phyloP scores from a whole-genome alignment of 23 tunicate species.

The Botrylloides violaceus region DNA sequence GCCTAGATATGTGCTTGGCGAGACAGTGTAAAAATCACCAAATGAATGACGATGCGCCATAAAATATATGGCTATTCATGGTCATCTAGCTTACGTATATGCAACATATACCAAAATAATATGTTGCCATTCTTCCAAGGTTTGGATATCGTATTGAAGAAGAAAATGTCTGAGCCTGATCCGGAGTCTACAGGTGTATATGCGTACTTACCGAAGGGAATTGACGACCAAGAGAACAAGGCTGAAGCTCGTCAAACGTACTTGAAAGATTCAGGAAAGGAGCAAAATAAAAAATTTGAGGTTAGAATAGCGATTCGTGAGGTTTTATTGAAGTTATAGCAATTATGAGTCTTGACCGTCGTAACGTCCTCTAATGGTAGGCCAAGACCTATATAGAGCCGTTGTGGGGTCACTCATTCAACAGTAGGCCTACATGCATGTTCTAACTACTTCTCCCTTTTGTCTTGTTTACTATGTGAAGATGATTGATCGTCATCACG shows the following conservation, averaged over 20 bases:
- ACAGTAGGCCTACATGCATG: neutral
- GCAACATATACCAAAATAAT: no score
- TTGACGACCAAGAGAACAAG: slow-evolving; percentile 29
- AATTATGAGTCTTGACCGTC: no score
- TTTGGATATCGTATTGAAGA: slow-evolving; percentile 5
- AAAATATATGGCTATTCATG: no score
- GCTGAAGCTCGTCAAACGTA: slow-evolving; percentile 46
- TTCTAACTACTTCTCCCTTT: neutral
- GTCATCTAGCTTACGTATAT: no score
- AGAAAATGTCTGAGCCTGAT: slow-evolving; percentile 6
- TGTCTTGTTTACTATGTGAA: slow-evolving; percentile 2
- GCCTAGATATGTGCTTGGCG: no score
- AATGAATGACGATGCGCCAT: no score
- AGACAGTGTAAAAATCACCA: no score
- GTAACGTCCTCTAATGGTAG: no score
- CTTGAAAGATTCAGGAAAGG: slow-evolving; percentile 59
- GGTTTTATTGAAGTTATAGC: no score
- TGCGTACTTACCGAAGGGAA: slow-evolving; percentile 28
- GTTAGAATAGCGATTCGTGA: no score
- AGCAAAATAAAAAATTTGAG: slow-evolving; percentile 49
- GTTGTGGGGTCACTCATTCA: neutral
- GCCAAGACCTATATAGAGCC: neutral
- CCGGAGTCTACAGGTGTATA: slow-evolving; percentile 19
- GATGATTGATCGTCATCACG: slow-evolving; percentile 38
- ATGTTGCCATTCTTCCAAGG: neutral